Base-by-base conservation (phyloP, 2,113 vertebrate genomes). In the Corythaeola cristata region DNA sequence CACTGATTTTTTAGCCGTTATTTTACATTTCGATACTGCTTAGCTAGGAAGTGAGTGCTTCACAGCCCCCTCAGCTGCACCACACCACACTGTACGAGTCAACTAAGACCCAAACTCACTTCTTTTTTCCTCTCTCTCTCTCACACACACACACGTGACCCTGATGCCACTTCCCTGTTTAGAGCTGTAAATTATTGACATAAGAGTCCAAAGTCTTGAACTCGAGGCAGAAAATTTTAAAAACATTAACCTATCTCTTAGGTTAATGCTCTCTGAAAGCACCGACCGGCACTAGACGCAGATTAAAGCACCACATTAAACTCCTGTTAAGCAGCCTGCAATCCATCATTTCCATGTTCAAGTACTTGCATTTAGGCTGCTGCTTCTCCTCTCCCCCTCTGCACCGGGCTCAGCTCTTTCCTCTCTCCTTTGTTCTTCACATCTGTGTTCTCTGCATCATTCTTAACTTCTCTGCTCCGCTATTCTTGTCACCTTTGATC, bases 181-280 rank as follows among this genome's bases (percentile, higher is more conserved):
- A 89, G 71, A 88, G 67, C 74, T 82, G 95, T 95, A 88, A 97
- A 97, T 96, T 93, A 97, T 96, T 96, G 89, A 96, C 93, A 59
- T 22, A 71, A 75, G 80, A 92, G 97, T 95, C 87, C 93, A 94
- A 97, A 97, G 96, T 96, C 89, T 95, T 83, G 73, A 95, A 91
- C 45, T 56, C 1, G 3, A 82, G 62, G 88, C 66, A 95, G 64
- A 96, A 90, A 76, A 88, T 87, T 95, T 89, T 23, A 55, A 95
- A 95, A 96, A 89, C 50, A 88, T 96, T 96, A 97, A 95, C 79
- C 53, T 76, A 41, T 92, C 62, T 79, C 33, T 44, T 44, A 44
- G 41, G 41, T 44, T 44, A 44, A 44, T 44, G 41, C 41, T 44
- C 75, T 85, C 30, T 60, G 50, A 55, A 93, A 92, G 53, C 3